Evolutionary conservation across 2,888 invertebrate species (phyloP).

Genomic region (Tenthredo scrophulariae): DNA sequence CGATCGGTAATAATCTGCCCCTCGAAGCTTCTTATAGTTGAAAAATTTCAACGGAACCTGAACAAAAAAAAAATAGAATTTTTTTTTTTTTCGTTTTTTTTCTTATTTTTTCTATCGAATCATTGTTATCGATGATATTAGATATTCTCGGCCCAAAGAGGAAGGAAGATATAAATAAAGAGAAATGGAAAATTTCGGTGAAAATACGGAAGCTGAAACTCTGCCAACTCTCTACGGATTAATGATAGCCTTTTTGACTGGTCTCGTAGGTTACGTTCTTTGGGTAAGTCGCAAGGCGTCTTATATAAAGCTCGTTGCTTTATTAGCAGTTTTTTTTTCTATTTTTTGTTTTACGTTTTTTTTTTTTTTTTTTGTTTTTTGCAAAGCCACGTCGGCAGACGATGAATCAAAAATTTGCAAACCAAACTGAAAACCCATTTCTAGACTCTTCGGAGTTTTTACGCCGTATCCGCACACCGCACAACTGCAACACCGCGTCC

Average conservation of each 20-base stretch:
- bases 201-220: slow-evolving; percentile 66
- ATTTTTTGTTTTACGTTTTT: neutral
- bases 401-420: slow-evolving; percentile 15
- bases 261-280: slow-evolving; percentile 72
- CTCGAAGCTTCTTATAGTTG: neutral
- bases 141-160: neutral
- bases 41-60: neutral
- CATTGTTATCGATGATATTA: slow-evolving; percentile 28
- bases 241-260: slow-evolving; percentile 75
- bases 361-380: neutral
- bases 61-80: neutral
- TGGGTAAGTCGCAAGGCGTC: slow-evolving; percentile 71
- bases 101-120: neutral
- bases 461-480: neutral
- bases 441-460: neutral
- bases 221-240: slow-evolving; percentile 74
- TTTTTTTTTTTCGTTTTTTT: neutral
- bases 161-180: slow-evolving; percentile 8
- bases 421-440: slow-evolving; percentile 11
- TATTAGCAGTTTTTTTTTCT: neutral
- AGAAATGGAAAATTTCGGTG: slow-evolving; percentile 45
- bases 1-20: neutral
- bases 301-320: neutral
- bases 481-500: slow-evolving; percentile 37
- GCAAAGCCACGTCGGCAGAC: neutral